Conservation (phyloP, 2,113 vertebrate species). For the Rhabdornis inornatus region DNA sequence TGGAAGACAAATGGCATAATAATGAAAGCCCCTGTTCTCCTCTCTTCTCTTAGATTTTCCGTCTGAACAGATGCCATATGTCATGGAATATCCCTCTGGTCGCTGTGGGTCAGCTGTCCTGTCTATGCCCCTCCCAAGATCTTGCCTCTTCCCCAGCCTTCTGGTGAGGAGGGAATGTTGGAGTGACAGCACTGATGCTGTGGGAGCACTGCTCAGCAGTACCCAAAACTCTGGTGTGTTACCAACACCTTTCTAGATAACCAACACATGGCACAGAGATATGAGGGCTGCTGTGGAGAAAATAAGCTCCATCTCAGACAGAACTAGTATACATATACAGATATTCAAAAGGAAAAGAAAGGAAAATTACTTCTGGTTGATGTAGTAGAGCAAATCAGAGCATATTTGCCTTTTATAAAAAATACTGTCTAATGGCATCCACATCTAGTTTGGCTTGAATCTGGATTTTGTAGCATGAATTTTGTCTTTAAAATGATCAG, state of each 20-base stretch:
- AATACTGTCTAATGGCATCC: background rate
- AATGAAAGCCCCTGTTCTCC: fast-evolving
- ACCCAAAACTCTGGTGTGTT: background rate
- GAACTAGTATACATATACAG: background rate
- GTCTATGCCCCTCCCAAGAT: background rate
- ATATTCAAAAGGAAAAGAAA: background rate
- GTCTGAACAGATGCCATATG: background rate
- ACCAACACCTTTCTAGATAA: background rate
- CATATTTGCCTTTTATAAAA: background rate
- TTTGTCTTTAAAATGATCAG: background rate
- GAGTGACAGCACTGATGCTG: background rate
- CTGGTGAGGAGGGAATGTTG: background rate
- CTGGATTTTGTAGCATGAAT: background rate
- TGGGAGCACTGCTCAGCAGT: background rate
- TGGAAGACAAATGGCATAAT: background rate
- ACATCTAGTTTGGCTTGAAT: background rate
- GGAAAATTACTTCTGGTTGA: background rate
- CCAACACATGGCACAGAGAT: background rate
- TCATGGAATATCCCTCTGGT: background rate
- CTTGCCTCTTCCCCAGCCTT: background rate
- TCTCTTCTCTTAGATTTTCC: background rate
- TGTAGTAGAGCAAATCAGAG: background rate
- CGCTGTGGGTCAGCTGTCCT: background rate
- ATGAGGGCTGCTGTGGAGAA: background rate
- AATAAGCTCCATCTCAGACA: background rate